Conservation (phyloP, 2,888 invertebrate species). For the Neoscelio sp. region DNA sequence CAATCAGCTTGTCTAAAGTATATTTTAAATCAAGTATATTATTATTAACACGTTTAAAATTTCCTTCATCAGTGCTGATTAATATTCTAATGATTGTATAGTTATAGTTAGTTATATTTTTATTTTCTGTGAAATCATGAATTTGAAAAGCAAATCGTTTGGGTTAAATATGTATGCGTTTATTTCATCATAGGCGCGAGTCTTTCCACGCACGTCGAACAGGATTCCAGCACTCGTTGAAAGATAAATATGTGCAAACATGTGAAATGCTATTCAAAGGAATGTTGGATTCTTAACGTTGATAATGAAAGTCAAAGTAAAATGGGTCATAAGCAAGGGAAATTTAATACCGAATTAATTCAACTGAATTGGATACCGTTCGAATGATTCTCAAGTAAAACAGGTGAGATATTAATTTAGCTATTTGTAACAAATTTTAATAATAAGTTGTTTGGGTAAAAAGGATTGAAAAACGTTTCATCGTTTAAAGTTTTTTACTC, state of each 20-base stretch:
- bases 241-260: slow-evolving; percentile 73
- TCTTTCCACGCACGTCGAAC: slow-evolving; percentile 79
- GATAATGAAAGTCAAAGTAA: neutral
- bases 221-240: slow-evolving; percentile 77
- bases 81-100: no score
- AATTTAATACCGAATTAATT: slow-evolving; percentile 7
- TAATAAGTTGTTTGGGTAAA: no score
- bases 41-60: no score
- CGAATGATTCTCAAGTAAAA: slow-evolving; percentile 14
- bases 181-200: slow-evolving; percentile 66
- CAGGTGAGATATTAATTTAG: neutral
- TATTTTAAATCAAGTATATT: no score
- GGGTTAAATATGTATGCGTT: slow-evolving; percentile 10
- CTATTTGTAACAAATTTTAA: no score
- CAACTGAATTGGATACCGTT: no score
- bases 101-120: no score
- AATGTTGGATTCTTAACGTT: slow-evolving; percentile 13
- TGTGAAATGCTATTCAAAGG: slow-evolving; percentile 39
- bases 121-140: no score
- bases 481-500: no score
- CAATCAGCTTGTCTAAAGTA: no score
- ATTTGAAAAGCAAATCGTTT: neutral
- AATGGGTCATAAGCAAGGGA: slow-evolving; percentile 18
- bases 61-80: no score
- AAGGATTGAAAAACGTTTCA: no score